Conservation (phyloP, 2,797 vertebrate species). For the Tinamus major region DNA sequence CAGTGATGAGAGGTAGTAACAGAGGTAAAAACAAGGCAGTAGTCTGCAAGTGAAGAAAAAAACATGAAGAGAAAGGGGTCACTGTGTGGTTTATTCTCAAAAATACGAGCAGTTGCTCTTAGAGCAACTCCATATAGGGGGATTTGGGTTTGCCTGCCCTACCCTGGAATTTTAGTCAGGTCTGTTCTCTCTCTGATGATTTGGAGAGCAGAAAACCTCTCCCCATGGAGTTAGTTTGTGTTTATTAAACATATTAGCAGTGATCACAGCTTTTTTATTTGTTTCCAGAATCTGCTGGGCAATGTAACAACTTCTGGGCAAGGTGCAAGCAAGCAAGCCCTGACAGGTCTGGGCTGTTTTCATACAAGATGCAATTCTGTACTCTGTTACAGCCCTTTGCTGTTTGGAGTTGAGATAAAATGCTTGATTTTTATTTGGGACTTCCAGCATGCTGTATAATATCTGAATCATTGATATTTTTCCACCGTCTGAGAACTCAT, state of each 20-base stretch:
- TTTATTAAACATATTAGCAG: not conserved
- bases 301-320: not conserved
- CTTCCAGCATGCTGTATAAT: not conserved
- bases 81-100: not conserved
- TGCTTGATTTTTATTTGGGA: not conserved
- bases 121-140: not conserved
- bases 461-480: not conserved
- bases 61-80: not conserved
- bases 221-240: accelerated
- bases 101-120: not conserved
- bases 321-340: not conserved
- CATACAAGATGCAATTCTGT: accelerated
- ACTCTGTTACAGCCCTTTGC: not conserved
- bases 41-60: not conserved
- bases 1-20: not conserved
- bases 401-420: not conserved
- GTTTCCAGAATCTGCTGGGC: not conserved
- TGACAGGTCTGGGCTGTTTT: not conserved
- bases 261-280: not conserved
- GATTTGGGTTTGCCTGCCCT: not conserved
- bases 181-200: not conserved
- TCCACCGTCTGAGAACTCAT: not conserved
- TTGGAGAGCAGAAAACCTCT: not conserved
- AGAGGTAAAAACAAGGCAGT: not conserved
- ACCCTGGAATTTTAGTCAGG: not conserved